Conservation (phyloP, 2,888 invertebrate genomes). For the Polylopha cassiicola region DNA sequence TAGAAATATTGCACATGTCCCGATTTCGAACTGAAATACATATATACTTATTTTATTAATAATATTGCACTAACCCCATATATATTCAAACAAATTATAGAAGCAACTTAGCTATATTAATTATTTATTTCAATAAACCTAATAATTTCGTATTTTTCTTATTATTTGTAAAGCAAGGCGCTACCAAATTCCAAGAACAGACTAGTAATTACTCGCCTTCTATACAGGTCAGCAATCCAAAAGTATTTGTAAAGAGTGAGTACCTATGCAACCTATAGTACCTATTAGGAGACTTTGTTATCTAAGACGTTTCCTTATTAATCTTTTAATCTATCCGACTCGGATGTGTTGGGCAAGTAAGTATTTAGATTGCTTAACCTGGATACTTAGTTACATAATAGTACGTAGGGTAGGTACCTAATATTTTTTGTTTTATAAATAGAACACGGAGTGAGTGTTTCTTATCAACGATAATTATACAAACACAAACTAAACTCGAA, state of each 20-base stretch:
- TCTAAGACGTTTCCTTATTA: too few species aligned
- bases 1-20: conserved; percentile 25
- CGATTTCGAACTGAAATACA: conserved; percentile 15
- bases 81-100: not conserved
- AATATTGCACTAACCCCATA: conserved; percentile 21
- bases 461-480: too few species aligned
- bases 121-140: not conserved
- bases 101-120: not conserved
- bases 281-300: not conserved
- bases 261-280: not conserved
- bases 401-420: too few species aligned
- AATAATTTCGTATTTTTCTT: not conserved
- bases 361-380: too few species aligned
- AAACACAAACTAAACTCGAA: too few species aligned
- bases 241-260: conserved; percentile 7
- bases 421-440: too few species aligned
- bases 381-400: too few species aligned
- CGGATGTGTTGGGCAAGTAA: too few species aligned
- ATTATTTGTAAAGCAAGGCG: not conserved
- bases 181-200: conserved; percentile 6
- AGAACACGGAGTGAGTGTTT: too few species aligned
- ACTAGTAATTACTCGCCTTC: conserved; percentile 19
- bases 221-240: not conserved
- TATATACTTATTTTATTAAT: conserved; percentile 4
- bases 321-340: too few species aligned